These are phyloP conservation scores for Myzus persicae DNA, from an alignment of 1,140 invertebrate genomes.

Conservation along the genomic window DNA sequence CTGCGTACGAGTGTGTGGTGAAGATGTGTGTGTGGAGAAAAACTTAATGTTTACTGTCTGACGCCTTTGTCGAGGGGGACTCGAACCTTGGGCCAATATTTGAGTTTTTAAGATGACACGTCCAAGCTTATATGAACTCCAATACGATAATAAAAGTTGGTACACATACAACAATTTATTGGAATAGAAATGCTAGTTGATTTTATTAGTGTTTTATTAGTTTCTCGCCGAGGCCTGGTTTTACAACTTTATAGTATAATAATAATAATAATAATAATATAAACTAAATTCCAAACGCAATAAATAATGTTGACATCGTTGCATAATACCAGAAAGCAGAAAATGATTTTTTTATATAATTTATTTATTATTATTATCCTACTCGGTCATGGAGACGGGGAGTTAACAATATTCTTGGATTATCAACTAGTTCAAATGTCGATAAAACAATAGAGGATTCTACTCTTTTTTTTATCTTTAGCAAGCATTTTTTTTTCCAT, in stretches of 20 bases:
- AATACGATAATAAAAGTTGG: constrained; percentile 37
- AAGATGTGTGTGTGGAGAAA: constrained; percentile 29
- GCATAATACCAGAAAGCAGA: not conserved
- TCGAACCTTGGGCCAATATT: constrained; percentile 54
- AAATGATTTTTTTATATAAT: not conserved
- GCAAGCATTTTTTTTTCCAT: not conserved
- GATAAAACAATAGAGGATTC: not conserved
- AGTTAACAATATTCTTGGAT: not conserved
- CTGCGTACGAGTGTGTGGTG: not conserved
- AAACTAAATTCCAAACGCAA: not conserved
- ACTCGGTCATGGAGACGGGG: not conserved
- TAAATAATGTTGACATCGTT: constrained; percentile 4
- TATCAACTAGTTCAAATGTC: not conserved
- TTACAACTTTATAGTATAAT: constrained; percentile 21
- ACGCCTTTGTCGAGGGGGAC: constrained; percentile 54
- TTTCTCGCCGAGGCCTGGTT: not conserved
- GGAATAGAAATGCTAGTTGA: constrained; percentile 29
- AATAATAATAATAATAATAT: not conserved
- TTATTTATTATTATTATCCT: not conserved
- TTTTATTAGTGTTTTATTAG: constrained; percentile 53
- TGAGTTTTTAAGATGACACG: constrained; percentile 48
- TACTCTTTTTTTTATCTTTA: not conserved
- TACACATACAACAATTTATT: constrained; percentile 45
- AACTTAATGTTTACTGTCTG: constrained; percentile 53
- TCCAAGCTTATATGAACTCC: constrained; percentile 42